Evolutionary conservation across 2,888 invertebrate species (phyloP), one percentile per base, ranked within the genome.

Genomic region (Pristionchus arcanus): DNA sequence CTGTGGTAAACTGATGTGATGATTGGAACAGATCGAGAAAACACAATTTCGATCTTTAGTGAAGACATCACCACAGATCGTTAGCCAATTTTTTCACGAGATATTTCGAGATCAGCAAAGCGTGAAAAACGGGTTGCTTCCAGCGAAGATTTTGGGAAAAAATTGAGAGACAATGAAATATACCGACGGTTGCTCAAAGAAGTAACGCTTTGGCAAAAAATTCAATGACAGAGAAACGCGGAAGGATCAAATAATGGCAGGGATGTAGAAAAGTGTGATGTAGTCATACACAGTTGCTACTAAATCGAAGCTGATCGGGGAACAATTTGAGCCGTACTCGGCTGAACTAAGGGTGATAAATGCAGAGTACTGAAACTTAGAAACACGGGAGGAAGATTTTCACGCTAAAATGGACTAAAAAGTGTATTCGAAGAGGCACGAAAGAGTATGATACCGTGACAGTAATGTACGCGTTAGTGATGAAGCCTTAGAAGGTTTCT

Each of bases 1-100:
- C 74, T 31, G 71, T 71, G 71, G 28, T 13, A 71, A 71, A 71
- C 71, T 74, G 37, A 74, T 37, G 25, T 63, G 63, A 63, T 63
- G n/a, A n/a, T 63, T 7, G 37, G 37, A 42, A 34, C 15, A 74
- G 74, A 34, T 13, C 13, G 71, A 31, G 34, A 74, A 37, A 74
- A 16, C 25, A n/a, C 11, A 3, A n/a, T n/a, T 21, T n/a, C 63
- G 63, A 63, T 63, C 63, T 68, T 68, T 68, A 68, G 68, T 9
- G 31, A 68, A 16, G 68, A 71, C 16, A 31, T 28, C 68, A 71
- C 2, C 68, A 31, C 68, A 31, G 34, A 71, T 71, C 34, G 68
- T 71, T 63, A 25, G 63, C 63, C n/a, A 63, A 63, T 63, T 71
- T 34, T 28, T 4, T 68, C 28, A n/a, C n/a, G 68, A 25, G n/a